phyloP scores from a whole-genome alignment of 2,888 invertebrate genomes.

The Caenorhabditis sinica region DNA sequence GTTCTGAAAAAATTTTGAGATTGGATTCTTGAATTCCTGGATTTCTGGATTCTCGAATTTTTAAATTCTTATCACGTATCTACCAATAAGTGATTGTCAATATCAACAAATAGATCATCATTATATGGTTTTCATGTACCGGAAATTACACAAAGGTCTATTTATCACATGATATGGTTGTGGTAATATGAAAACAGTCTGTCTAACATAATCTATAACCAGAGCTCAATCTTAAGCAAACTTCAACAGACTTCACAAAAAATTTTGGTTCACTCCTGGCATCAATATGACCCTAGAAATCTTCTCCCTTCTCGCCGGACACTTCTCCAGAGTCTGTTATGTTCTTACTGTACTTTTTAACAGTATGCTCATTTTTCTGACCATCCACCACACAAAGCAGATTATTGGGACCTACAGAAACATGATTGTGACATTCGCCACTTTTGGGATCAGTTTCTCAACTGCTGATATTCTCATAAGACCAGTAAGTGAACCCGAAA shows the following conservation, averaged over 20 bases:
- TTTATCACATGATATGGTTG: too few relatives aligned
- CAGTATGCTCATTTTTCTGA: conserved; percentile 18
- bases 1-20: not conserved
- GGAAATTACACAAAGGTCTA: too few relatives aligned
- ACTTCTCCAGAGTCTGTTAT: conserved; percentile 29
- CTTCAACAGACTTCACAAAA: too few relatives aligned
- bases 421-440: conserved; percentile 29
- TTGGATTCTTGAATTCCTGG: not conserved
- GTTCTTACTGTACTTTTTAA: conserved; percentile 33
- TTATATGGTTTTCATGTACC: too few relatives aligned
- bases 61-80: not conserved
- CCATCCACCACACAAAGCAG: not conserved
- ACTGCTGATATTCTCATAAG: conserved; percentile 26
- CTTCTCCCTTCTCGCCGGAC: not conserved
- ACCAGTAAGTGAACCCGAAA: conserved; percentile 7
- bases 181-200: too few relatives aligned
- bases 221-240: too few relatives aligned
- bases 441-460: conserved; percentile 23
- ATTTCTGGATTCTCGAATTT: not conserved
- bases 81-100: too few relatives aligned
- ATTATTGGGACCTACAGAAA: conserved; percentile 26
- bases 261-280: too few relatives aligned
- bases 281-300: not conserved
- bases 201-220: too few relatives aligned
- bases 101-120: too few relatives aligned